These are phyloP conservation scores for Caenorhabditis virilis DNA, from an alignment of 2,888 invertebrate genomes.

Conservation along the genomic window DNA sequence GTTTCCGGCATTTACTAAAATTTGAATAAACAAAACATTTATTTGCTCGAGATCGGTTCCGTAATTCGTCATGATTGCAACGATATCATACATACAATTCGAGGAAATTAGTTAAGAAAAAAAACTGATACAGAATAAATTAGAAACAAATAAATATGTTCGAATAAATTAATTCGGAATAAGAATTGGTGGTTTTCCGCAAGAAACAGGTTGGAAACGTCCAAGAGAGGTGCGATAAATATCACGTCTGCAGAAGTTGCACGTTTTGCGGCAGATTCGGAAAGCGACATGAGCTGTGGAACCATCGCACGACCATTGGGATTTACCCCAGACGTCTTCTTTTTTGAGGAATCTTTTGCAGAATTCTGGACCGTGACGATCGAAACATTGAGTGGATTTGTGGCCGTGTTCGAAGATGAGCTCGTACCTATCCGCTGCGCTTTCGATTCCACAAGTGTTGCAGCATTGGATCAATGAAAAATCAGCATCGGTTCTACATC, in stretches of 20 bases:
- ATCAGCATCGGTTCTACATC: slow-evolving; percentile 52
- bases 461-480: slow-evolving; percentile 65
- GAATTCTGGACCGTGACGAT: slow-evolving; percentile 56
- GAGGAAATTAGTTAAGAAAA: no score
- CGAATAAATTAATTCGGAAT: slow-evolving; percentile 20
- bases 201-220: slow-evolving; percentile 38
- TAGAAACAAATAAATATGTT: slow-evolving; percentile 7
- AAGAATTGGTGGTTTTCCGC: slow-evolving; percentile 37
- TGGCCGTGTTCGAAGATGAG: slow-evolving; percentile 56
- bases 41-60: slow-evolving; percentile 37
- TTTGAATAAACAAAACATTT: slow-evolving; percentile 3
- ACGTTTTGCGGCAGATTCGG: slow-evolving; percentile 62
- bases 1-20: neutral
- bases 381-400: slow-evolving; percentile 56
- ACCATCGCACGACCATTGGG: slow-evolving; percentile 60
- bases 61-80: slow-evolving; percentile 28
- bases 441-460: slow-evolving; percentile 57
- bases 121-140: neutral
- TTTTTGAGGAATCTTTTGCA: slow-evolving; percentile 56
- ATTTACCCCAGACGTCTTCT: slow-evolving; percentile 52
- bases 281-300: slow-evolving; percentile 59
- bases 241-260: slow-evolving; percentile 59
- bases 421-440: slow-evolving; percentile 54
- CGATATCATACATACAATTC: neutral
- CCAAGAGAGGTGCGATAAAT: slow-evolving; percentile 51